phyloP scores from a whole-genome alignment of 2,888 invertebrate species.

The Lasioglossum marginatum region DNA sequence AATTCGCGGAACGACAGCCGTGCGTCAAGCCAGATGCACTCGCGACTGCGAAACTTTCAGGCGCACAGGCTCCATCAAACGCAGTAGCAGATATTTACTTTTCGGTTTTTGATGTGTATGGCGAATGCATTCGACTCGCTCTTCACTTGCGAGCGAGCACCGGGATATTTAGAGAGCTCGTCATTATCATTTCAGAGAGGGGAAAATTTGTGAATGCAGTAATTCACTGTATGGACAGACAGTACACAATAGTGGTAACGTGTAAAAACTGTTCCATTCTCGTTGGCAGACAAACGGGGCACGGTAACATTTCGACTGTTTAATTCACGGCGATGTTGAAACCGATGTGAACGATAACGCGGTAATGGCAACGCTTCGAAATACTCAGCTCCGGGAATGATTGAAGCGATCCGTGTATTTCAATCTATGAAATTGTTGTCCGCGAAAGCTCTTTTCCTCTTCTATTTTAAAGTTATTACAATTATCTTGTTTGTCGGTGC shows the following conservation, averaged over 20 bases:
- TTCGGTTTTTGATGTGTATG: neutral
- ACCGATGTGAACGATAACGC: neutral
- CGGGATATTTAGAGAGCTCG: conserved; percentile 4
- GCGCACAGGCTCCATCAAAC: conserved; percentile 9
- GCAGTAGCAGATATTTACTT: neutral
- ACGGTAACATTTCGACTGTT: neutral
- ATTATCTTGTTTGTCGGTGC: neutral
- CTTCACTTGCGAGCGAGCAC: neutral
- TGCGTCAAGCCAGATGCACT: conserved; percentile 17
- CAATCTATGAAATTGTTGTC: neutral
- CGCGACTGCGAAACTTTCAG: neutral
- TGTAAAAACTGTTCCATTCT: conserved; percentile 3
- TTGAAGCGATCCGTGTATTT: neutral
- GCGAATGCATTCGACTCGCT: neutral
- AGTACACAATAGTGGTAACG: conserved; percentile 1
- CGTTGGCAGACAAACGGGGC: neutral
- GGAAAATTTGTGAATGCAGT: neutral
- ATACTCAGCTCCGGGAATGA: neutral
- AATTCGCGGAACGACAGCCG: conserved; percentile 18
- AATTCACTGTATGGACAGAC: conserved; percentile 1
- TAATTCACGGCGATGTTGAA: conserved; percentile 1
- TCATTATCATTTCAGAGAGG: neutral
- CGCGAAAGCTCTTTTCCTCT: neutral
- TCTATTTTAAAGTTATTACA: neutral
- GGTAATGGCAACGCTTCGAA: neutral